phyloP scores from a whole-genome alignment of 2,888 invertebrate genomes.

The Ptychoptera albimana region DNA sequence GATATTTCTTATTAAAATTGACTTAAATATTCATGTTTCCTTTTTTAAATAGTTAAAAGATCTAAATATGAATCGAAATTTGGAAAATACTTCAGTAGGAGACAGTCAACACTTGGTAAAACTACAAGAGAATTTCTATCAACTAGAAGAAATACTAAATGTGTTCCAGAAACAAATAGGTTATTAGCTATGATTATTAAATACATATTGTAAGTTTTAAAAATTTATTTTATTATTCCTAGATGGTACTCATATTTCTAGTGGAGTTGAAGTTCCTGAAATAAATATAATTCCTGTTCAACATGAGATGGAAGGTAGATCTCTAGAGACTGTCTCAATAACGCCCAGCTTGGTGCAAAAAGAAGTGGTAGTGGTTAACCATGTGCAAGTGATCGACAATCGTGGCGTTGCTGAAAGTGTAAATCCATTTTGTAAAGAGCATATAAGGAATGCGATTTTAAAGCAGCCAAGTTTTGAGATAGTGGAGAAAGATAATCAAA shows the following conservation, averaged over 20 bases:
- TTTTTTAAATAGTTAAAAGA: too few relatives aligned
- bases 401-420: neutral
- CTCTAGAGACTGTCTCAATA: constrained; percentile 9
- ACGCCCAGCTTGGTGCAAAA: constrained; percentile 10
- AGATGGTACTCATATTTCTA: neutral
- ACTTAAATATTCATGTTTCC: too few relatives aligned
- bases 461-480: neutral
- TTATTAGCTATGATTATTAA: too few relatives aligned
- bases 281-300: constrained; percentile 27
- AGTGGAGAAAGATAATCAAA: neutral
- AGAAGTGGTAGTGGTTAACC: constrained; percentile 1
- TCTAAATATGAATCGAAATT: too few relatives aligned
- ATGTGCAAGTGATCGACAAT: constrained; percentile 1
- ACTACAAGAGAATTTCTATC: too few relatives aligned
- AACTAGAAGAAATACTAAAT: too few relatives aligned
- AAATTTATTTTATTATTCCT: too few relatives aligned
- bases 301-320: neutral
- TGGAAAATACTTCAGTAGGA: too few relatives aligned
- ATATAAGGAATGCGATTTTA: neutral
- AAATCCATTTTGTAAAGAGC: neutral
- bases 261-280: constrained; percentile 20
- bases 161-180: too few relatives aligned
- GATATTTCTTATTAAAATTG: too few relatives aligned
- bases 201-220: too few relatives aligned
- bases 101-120: too few relatives aligned